Base-by-base conservation (phyloP, 2,797 vertebrate species). In the Microctenopoma stevenorrisi region DNA sequence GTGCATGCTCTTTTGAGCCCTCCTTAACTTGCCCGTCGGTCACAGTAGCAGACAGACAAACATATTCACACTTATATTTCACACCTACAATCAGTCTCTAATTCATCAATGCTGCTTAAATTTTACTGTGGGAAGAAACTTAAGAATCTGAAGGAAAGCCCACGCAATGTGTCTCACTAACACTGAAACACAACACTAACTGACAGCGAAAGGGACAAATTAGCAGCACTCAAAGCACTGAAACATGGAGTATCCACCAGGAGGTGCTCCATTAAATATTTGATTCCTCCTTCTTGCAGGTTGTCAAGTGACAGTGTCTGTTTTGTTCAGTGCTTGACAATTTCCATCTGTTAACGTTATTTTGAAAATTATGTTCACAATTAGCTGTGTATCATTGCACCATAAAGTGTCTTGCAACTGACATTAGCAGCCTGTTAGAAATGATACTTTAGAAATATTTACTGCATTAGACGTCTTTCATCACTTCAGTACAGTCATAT, bases 401-500 rank as follows among this genome's bases (percentile, higher is more conserved):
- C 38, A 55, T 43, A 70, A 50, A 18, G 74, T 65, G 22, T 46
- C 70, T 79, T 15, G 2, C 66, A 82, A 74, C 68, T 57, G 53
- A 73, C 64, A 74, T 73, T 59, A 68, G 51, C 58, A 71, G 50
- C 37, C 57, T 64, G 63, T 72, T 70, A 72, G 79, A 79, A 76
- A 79, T 74, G 35, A 50, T 37, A 50, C 38, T 26, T 33, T 28
- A 7, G 11, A 56, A n/a, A 8, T 64, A 26, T 72, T 64, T 50
- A 50, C 42, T 61, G 52, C 61, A 60, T 85, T 70, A 72, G 46
- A 48, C 62, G 16, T 64, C 16, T 53, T 67, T 82, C 81, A 81
- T 64, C 85, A 63, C 81, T 75, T 75, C 48, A 72, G 64, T 61
- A 68, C 80, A 84, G 70, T 86, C 70, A 40, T 70, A 82, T 81